Evolutionary conservation across 2,888 invertebrate genomes (phyloP).

Genomic region (Beris morrisii): DNA sequence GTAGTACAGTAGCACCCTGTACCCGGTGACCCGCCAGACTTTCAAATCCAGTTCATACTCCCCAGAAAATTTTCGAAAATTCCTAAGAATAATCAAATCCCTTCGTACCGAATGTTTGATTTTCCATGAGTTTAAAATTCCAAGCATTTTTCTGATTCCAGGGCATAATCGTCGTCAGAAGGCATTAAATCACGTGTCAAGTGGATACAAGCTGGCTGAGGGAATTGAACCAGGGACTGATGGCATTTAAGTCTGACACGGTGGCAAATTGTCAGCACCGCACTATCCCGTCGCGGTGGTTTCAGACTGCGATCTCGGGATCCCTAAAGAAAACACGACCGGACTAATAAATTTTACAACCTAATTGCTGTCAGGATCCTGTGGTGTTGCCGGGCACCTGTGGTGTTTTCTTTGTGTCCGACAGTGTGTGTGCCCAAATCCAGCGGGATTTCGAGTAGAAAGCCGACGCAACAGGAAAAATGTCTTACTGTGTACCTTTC

Average conservation of each 20-base stretch:
- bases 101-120: slow-evolving; percentile 6
- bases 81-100: too few relatives aligned
- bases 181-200: slow-evolving; percentile 33
- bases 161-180: slow-evolving; percentile 14
- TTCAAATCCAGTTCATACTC: too few relatives aligned
- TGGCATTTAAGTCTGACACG: slow-evolving; percentile 14
- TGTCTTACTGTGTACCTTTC: too few relatives aligned
- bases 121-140: slow-evolving; percentile 23
- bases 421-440: not conserved
- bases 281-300: slow-evolving; percentile 1
- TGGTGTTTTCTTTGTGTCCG: slow-evolving; percentile 12
- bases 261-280: slow-evolving; percentile 23
- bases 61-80: too few relatives aligned
- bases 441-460: too few relatives aligned
- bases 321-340: not conserved
- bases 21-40: not conserved
- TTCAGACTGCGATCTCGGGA: too few relatives aligned
- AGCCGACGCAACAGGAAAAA: too few relatives aligned
- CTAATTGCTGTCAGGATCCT: slow-evolving; percentile 31
- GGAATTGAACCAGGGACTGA: not conserved
- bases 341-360: slow-evolving; percentile 30
- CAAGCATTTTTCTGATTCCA: slow-evolving; percentile 24
- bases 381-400: slow-evolving; percentile 23
- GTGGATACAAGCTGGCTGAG: not conserved
- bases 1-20: not conserved